phyloP scores from a whole-genome alignment of 1,140 invertebrate species.

The Gryon sp. region DNA sequence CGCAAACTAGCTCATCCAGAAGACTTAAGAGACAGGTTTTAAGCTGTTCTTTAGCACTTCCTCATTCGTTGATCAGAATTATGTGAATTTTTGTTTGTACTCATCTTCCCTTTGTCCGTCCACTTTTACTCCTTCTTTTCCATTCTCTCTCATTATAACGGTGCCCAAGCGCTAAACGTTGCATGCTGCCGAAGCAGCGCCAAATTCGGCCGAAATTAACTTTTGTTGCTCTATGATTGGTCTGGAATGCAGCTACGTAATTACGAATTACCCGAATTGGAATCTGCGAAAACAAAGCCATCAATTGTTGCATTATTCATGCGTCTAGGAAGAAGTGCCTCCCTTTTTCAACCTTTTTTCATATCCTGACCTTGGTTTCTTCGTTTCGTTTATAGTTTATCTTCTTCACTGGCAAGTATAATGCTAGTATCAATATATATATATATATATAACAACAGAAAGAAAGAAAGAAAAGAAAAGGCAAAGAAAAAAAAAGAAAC shows the following conservation, averaged over 20 bases:
- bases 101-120: constrained; percentile 11
- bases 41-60: constrained; percentile 31
- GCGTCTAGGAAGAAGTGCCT: constrained; percentile 72
- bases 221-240: constrained; percentile 53
- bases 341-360: constrained; percentile 20
- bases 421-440: constrained; percentile 44
- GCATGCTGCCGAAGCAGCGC: constrained; percentile 4
- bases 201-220: constrained; percentile 27
- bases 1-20: constrained; percentile 1
- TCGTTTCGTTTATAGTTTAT: background rate
- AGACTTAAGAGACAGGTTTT: constrained; percentile 27
- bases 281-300: constrained; percentile 75
- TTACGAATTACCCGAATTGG: constrained; percentile 71
- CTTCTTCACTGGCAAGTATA: constrained; percentile 19
- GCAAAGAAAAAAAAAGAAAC: too few species aligned
- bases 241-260: constrained; percentile 60
- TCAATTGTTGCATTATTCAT: constrained; percentile 79
- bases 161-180: constrained; percentile 13
- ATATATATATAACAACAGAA: too few species aligned
- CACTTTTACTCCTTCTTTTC: too few species aligned
- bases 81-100: constrained; percentile 23
- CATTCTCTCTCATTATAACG: constrained; percentile 8
- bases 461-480: too few species aligned
- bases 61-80: constrained; percentile 48
- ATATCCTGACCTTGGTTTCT: constrained; percentile 15